Evolutionary conservation across 2,888 invertebrate genomes (phyloP).

Genomic region (Mylabris sibirica): DNA sequence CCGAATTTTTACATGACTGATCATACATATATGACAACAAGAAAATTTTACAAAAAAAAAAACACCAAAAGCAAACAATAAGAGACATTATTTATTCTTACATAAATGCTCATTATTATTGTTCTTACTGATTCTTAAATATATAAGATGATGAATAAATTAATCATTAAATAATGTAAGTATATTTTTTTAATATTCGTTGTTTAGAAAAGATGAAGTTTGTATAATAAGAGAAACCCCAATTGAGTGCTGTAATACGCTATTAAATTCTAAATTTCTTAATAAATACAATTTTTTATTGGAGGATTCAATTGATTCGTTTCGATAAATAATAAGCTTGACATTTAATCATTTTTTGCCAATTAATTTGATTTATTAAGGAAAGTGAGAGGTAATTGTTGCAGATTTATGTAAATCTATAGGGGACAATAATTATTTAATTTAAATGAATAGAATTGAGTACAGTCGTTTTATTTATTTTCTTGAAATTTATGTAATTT

Average conservation of each 20-base stretch:
- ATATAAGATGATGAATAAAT: background rate
- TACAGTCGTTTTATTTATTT: background rate
- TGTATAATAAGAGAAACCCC: background rate
- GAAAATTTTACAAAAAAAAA: background rate
- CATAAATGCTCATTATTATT: background rate
- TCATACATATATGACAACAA: constrained; percentile 23
- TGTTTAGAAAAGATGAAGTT: background rate
- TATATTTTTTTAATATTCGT: background rate
- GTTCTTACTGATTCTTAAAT: background rate
- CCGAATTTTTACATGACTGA: constrained; percentile 40
- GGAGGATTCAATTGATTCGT: background rate
- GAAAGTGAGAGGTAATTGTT: constrained; percentile 5
- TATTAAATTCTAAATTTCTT: background rate
- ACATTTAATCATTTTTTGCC: background rate
- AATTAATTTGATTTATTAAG: background rate
- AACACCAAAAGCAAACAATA: background rate
- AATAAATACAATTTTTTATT: background rate
- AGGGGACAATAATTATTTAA: background rate
- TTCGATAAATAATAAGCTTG: background rate
- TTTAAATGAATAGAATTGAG: background rate
- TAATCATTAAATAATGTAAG: too few species aligned
- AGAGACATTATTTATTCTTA: constrained; percentile 9
- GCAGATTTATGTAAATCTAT: background rate
- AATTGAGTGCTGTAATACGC: background rate
- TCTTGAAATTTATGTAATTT: background rate